Evolutionary conservation across 1,140 invertebrate genomes (phyloP).

Genomic region (Ceratina australensis): DNA sequence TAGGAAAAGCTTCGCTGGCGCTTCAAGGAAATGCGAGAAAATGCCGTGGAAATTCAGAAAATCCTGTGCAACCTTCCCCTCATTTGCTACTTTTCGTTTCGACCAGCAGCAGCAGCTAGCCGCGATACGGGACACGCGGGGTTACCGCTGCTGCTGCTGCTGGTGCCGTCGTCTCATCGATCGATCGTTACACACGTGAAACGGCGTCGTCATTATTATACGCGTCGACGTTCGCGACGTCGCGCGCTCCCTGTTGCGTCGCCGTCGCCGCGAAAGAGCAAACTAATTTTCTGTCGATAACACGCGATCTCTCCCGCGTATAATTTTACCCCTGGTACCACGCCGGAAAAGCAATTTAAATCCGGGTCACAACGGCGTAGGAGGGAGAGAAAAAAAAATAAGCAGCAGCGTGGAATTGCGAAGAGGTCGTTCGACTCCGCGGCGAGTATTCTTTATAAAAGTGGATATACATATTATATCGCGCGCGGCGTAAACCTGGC

Average conservation of each 20-base stretch:
- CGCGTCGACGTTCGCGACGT: not conserved
- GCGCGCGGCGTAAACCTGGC: conserved; percentile 40
- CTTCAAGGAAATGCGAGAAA: conserved; percentile 71
- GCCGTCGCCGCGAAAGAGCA: not conserved
- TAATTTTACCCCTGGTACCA: not conserved
- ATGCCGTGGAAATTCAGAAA: conserved; percentile 71
- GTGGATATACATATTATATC: conserved; percentile 1
- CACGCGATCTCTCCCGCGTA: not conserved
- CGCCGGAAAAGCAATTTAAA: conserved; percentile 12
- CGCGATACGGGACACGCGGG: too few species aligned
- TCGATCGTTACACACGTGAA: conserved; percentile 21
- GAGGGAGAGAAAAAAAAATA: too few species aligned
- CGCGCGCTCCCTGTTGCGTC: not conserved
- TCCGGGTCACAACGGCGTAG: not conserved
- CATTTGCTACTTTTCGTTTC: conserved; percentile 17
- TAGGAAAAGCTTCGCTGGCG: conserved; percentile 72
- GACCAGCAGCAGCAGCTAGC: too few species aligned
- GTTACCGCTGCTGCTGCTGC: too few species aligned
- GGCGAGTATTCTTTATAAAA: conserved; percentile 6
- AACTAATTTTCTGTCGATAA: conserved; percentile 29
- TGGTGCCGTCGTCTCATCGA: not conserved
- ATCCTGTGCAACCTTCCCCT: conserved; percentile 37
- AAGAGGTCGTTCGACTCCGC: not conserved
- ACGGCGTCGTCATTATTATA: conserved; percentile 25
- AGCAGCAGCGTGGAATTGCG: not conserved